These are phyloP conservation scores for Drosophila infuscata DNA, from an alignment of 2,888 invertebrate genomes.

Conservation along the genomic window DNA sequence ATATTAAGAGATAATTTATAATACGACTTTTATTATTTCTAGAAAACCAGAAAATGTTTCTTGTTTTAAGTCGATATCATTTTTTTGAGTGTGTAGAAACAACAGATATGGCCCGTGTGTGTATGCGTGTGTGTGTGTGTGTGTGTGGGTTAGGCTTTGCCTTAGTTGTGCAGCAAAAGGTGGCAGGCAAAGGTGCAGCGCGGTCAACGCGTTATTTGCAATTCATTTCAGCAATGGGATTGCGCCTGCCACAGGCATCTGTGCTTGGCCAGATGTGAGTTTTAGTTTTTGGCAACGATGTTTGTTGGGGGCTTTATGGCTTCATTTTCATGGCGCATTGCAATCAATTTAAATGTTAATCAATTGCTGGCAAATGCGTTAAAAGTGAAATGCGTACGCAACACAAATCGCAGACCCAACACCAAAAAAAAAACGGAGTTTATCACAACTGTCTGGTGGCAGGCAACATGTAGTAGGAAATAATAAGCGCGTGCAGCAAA, in stretches of 20 bases:
- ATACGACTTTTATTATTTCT: neutral
- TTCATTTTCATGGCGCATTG: constrained; percentile 70
- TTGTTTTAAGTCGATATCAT: neutral
- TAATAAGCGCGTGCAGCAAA: constrained; percentile 35
- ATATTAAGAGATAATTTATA: neutral
- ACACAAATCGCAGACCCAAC: neutral
- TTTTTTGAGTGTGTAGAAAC: neutral
- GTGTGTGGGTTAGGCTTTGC: constrained; percentile 52
- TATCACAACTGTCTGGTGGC: constrained; percentile 25
- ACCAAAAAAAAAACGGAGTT: neutral
- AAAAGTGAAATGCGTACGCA: constrained; percentile 41
- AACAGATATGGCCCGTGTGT: constrained; percentile 65
- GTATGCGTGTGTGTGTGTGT: constrained; percentile 6
- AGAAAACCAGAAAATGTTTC: neutral
- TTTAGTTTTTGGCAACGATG: constrained; percentile 25
- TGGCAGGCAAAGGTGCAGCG: constrained; percentile 77
- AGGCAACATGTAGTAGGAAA: constrained; percentile 17
- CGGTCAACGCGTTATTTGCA: constrained; percentile 80
- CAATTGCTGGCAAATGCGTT: constrained; percentile 55
- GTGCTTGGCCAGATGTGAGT: constrained; percentile 38
- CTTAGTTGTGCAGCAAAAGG: constrained; percentile 73
- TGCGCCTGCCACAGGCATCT: constrained; percentile 37
- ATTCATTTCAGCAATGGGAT: constrained; percentile 57
- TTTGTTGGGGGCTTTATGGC: constrained; percentile 42
- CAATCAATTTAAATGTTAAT: constrained; percentile 78